Conservation (phyloP, 2,888 invertebrate species). For the Papilio protenor region DNA sequence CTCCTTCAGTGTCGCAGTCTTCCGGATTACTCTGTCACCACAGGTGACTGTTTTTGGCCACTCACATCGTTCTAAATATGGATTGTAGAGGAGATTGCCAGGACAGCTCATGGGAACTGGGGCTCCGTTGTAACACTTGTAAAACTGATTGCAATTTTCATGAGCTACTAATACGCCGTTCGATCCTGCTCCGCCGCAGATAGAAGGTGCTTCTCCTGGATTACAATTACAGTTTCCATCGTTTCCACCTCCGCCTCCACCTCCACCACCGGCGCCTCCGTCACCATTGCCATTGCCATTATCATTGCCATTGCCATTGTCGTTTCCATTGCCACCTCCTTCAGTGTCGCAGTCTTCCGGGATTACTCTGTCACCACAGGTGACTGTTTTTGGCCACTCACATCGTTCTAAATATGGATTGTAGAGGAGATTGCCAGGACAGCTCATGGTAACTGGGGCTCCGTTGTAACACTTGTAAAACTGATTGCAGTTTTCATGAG, state of each 20-base stretch:
- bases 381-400: too few relatives aligned
- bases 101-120: slow-evolving; percentile 53
- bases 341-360: too few relatives aligned
- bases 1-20: slow-evolving; percentile 29
- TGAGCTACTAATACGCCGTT: slow-evolving; percentile 56
- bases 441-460: too few relatives aligned
- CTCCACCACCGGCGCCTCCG: too few relatives aligned
- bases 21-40: slow-evolving; percentile 49
- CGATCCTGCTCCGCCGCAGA: slow-evolving; percentile 53
- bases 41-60: slow-evolving; percentile 57
- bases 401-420: too few relatives aligned
- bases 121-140: slow-evolving; percentile 51
- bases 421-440: too few relatives aligned
- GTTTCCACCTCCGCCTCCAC: slow-evolving; percentile 47
- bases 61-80: slow-evolving; percentile 53
- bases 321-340: background rate
- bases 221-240: background rate
- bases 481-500: slow-evolving; percentile 48
- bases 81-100: slow-evolving; percentile 52
- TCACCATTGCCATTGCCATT: too few relatives aligned
- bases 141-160: slow-evolving; percentile 59
- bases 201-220: slow-evolving; percentile 45
- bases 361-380: too few relatives aligned
- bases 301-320: too few relatives aligned
- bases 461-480: slow-evolving; percentile 49